Evolutionary conservation across 2,888 invertebrate genomes (phyloP).

Genomic region (Tromatobia lineatoria): DNA sequence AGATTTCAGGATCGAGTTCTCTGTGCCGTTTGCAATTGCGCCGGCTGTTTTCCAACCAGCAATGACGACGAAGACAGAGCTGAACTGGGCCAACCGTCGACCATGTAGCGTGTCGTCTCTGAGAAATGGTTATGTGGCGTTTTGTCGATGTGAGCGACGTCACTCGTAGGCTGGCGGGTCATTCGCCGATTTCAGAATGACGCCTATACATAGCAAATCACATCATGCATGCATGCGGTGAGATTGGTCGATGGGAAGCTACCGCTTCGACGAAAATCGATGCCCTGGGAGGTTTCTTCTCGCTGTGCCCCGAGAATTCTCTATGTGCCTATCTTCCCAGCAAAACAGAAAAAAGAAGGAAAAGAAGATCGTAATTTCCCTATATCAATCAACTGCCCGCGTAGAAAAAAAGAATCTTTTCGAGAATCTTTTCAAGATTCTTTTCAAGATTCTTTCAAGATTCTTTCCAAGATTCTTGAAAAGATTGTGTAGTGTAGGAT

Average conservation of each 20-base stretch:
- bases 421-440: too few species aligned
- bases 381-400: conserved; percentile 72
- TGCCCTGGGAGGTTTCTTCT: conserved; percentile 46
- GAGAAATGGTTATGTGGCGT: conserved; percentile 70
- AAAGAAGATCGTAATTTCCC: conserved; percentile 64
- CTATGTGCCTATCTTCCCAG: conserved; percentile 42
- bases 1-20: conserved; percentile 11
- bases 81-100: conserved; percentile 18
- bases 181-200: conserved; percentile 64
- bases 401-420: too few species aligned
- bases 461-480: too few species aligned
- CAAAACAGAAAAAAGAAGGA: conserved; percentile 25
- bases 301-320: conserved; percentile 54
- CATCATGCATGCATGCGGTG: conserved; percentile 44
- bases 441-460: too few species aligned
- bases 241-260: conserved; percentile 18
- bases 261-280: conserved; percentile 57
- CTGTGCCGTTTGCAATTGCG: conserved; percentile 27
- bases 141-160: conserved; percentile 68
- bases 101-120: conserved; percentile 64
- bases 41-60: background rate
- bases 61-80: background rate
- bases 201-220: conserved; percentile 35
- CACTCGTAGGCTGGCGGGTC: conserved; percentile 53
- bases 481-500: too few species aligned